Evolutionary conservation across 2,797 vertebrate genomes (phyloP).

Genomic region (Neosalanx taihuensis): DNA sequence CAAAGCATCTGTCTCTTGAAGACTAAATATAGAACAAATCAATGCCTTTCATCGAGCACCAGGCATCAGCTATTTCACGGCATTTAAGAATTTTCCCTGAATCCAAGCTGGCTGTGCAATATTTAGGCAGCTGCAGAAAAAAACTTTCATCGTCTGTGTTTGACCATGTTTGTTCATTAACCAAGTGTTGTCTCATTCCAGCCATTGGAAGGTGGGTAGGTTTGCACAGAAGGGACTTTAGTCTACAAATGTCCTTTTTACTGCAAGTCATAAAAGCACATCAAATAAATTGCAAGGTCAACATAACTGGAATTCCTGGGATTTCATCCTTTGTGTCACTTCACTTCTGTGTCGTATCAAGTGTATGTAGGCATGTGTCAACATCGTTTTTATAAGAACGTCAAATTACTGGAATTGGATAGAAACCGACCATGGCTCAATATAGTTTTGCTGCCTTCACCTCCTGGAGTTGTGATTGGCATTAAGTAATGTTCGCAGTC

Average conservation of each 20-base stretch:
- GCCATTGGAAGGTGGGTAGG: constrained; percentile 21
- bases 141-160: constrained; percentile 8
- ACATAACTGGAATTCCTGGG: constrained; percentile 22
- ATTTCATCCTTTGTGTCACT: constrained; percentile 25
- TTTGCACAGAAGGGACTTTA: constrained; percentile 27
- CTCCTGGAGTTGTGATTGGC: constrained; percentile 31
- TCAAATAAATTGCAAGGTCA: constrained; percentile 40
- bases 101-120: not conserved
- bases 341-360: not conserved
- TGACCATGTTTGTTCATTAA: constrained; percentile 25
- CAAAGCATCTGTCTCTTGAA: constrained; percentile 20
- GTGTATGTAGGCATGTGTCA: not conserved
- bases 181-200: not conserved
- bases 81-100: constrained; percentile 2
- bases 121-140: not conserved
- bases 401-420: not conserved
- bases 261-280: constrained; percentile 31
- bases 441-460: constrained; percentile 13
- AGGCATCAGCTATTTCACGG: constrained; percentile 6
- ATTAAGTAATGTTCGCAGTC: constrained; percentile 46
- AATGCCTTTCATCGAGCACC: constrained; percentile 32
- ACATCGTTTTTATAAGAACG: not conserved
- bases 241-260: constrained; percentile 19
- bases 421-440: too few species aligned
- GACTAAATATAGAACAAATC: constrained; percentile 29